Percentiles rank a stretch among this genome's conserved stretches.
phyloP scores from a whole-genome alignment of 2,888 invertebrate genomes.

The Junonia oenone region DNA sequence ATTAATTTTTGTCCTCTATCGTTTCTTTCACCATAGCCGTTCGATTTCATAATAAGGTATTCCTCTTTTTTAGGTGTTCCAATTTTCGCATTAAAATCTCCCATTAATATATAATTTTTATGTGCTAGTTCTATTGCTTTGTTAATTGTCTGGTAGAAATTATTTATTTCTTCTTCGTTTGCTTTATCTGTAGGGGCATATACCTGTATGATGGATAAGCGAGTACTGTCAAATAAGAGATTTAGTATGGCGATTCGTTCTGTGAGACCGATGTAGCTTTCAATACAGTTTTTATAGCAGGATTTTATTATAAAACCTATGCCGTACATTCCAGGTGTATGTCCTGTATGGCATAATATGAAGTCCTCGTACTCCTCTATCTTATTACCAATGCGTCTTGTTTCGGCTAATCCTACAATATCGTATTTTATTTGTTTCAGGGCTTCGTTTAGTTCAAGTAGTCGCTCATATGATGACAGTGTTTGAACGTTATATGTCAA shows the following conservation, averaged over 20 bases:
- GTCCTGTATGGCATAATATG: background rate
- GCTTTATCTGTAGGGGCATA: slow-evolving; percentile 18
- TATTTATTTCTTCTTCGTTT: slow-evolving; percentile 2
- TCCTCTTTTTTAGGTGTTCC: slow-evolving; percentile 15
- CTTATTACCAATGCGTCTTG: slow-evolving; percentile 27
- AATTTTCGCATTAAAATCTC: slow-evolving; percentile 14
- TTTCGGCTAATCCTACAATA: slow-evolving; percentile 31
- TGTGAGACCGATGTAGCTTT: slow-evolving; percentile 28
- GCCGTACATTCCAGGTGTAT: background rate
- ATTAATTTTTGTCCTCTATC: slow-evolving; percentile 20
- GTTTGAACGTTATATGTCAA: slow-evolving; percentile 8
- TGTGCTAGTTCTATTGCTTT: slow-evolving; percentile 3
- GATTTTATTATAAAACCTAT: slow-evolving; percentile 27
- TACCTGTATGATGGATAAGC: slow-evolving; percentile 29
- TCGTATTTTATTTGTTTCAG: slow-evolving; percentile 35
- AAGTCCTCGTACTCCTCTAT: slow-evolving; percentile 33
- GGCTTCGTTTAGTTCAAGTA: slow-evolving; percentile 26
- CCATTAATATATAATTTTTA: slow-evolving; percentile 4
- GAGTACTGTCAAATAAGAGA: slow-evolving; percentile 7
- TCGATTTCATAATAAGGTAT: background rate
- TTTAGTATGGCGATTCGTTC: slow-evolving; percentile 32
- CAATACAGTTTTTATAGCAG: slow-evolving; percentile 28
- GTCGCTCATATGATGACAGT: slow-evolving; percentile 24
- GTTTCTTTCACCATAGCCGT: slow-evolving; percentile 17
- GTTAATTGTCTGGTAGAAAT: slow-evolving; percentile 11